A percentile compares a stretch with the other conserved stretches of the same genome.
phyloP scores from a whole-genome alignment of 2,797 vertebrate species.

The Peromyscus aztecus region DNA sequence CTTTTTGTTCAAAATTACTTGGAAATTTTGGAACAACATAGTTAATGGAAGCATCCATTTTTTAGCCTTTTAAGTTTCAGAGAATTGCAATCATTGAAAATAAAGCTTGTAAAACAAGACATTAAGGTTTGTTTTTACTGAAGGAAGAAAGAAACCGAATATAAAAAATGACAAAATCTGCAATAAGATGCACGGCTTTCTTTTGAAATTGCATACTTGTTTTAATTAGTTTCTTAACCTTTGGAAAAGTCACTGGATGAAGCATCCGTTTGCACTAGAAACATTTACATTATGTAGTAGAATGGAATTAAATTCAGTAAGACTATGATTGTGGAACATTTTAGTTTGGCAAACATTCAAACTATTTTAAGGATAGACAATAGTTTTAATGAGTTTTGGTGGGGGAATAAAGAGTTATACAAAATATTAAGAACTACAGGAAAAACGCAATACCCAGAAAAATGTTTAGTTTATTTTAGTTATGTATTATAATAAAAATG shows the following conservation, averaged over 20 bases:
- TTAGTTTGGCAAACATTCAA: conserved; percentile 45
- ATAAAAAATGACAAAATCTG: not conserved
- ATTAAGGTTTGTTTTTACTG: not conserved
- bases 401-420: not conserved
- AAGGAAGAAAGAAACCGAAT: not conserved
- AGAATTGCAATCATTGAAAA: not conserved
- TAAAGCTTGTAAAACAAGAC: not conserved
- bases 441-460: not conserved
- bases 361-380: not conserved
- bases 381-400: not conserved
- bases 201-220: not conserved
- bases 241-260: conserved; percentile 13
- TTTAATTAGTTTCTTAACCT: conserved; percentile 30
- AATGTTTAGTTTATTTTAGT: not conserved
- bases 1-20: not conserved
- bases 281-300: not conserved
- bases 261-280: not conserved
- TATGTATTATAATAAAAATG: not conserved
- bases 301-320: conserved; percentile 50
- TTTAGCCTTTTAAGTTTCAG: not conserved
- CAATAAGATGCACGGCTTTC: not conserved
- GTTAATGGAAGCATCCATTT: not conserved
- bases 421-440: not conserved
- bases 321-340: not conserved
- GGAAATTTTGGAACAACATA: not conserved